Base-by-base conservation (phyloP, 2,888 invertebrate species). In the Brenthis hecate region DNA sequence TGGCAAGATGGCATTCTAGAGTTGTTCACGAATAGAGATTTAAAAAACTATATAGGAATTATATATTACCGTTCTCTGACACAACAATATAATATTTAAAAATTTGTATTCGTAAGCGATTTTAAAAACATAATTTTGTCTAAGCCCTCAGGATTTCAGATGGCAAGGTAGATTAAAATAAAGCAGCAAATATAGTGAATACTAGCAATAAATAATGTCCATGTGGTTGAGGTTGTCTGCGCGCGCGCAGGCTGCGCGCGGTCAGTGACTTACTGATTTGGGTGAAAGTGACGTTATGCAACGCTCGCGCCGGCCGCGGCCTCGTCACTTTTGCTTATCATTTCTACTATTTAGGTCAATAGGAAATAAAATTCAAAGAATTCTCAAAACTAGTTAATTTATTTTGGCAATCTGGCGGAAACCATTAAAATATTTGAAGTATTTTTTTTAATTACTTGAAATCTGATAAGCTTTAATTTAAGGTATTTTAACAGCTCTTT, bases 221-320 rank as follows among this genome's bases (percentile, higher is more conserved):
- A 2, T n/a, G 53, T 19, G 16, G 51, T 53, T 0, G 11, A 36
- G 32, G 36, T 16, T 50, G 50, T 19, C 16, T 51, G 62, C 62
- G 53, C 51, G 13, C 36, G 56, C 56, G 48, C 56, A 47, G 62
- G 28, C 65, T 28, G 57, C 61, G 54, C 53, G 72, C 75, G 77
- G 77, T 75, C 75, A 75, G 77, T 77, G 79, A 76, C 75, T 75
- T 78, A 78, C 79, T 70, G 77, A 72, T 75, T 78, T 77, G 68
- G 77, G 81, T 75, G 80, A 81, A 81, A 80, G 81, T 78, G 77
- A 65, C 14, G 62, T 70, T 68, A 70, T 43, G 55, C 54, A 67
- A 68, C 19, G 36, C 61, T 3, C 43, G 16, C 23, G 54, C 23
- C 36, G 11, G 54, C 28, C 28, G 11, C 32, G 50, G 50, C 53